Evolutionary conservation across 1,140 invertebrate species (phyloP), one percentile per base, ranked within the genome.

Genomic region (Tachypleus tridentatus): DNA sequence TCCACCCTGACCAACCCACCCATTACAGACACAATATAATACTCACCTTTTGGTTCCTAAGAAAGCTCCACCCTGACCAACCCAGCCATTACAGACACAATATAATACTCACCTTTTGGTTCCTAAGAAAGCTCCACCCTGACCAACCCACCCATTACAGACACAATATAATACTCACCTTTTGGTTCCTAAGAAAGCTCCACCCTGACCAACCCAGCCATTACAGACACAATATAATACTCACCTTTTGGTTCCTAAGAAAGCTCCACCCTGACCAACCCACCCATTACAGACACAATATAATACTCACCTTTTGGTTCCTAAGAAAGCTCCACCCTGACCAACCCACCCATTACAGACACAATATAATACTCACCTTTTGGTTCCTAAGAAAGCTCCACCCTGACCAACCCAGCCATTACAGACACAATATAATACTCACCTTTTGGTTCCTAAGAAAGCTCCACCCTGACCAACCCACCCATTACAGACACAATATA

Each of bases 321-420:
- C 96, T 47, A 99, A 80, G 75, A 91, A 91, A 7, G 95, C 95
- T 66, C 97, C 97, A 63, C 97, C 97, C 74, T 91, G 86, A 49
- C 86, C 87, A 4, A 97, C 92, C 97, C 96, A 99, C 51, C 95
- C 94, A n/a, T 90, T 92, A n/a, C n/a, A n/a, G n/a, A n/a, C n/a
- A n/a, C n/a, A n/a, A n/a, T n/a, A n/a, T n/a, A n/a, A n/a, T n/a
- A n/a, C n/a, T n/a, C n/a, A n/a, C n/a, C 95, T 87, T 74, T 97
- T 97, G 0, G 95, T 99, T 58, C 97, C 96, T 47, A 99, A 80
- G 75, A 91, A 91, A 7, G 95, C 95, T 66, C 97, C 97, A 63
- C 97, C 97, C 74, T 91, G 86, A 49, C 86, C 87, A 4, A 97
- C 92, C 97, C 96, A 99, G 51, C 95, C 94, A n/a, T 90, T 92